These are phyloP conservation scores for Drosophila recens DNA, from an alignment of 2,888 invertebrate species.

Conservation along the genomic window DNA sequence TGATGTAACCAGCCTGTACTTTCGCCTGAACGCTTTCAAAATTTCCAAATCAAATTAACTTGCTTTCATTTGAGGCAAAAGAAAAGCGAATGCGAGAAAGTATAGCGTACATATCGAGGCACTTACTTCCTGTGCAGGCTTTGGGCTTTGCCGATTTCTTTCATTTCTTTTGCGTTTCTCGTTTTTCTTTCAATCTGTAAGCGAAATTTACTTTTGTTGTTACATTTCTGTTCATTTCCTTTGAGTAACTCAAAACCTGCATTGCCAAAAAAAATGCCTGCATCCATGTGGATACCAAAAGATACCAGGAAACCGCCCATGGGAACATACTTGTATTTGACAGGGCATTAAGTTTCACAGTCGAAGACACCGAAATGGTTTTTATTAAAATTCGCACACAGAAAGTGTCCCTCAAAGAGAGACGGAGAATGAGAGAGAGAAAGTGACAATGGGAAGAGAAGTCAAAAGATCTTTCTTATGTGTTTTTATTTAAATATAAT, in stretches of 20 bases:
- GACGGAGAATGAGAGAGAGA: background rate
- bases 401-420: conserved; percentile 17
- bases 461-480: background rate
- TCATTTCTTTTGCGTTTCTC: conserved; percentile 8
- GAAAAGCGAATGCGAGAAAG: conserved; percentile 29
- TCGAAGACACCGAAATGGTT: conserved; percentile 32
- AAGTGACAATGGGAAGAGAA: background rate
- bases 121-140: conserved; percentile 31
- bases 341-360: conserved; percentile 60
- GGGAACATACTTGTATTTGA: conserved; percentile 36
- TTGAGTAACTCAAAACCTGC: conserved; percentile 71
- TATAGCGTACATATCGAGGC: conserved; percentile 47
- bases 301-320: conserved; percentile 19
- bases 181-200: conserved; percentile 48
- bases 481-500: background rate
- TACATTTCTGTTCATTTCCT: conserved; percentile 70
- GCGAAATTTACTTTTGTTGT: conserved; percentile 68
- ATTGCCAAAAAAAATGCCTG: conserved; percentile 31
- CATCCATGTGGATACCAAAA: conserved; percentile 28
- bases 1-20: background rate
- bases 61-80: conserved; percentile 68
- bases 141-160: conserved; percentile 24
- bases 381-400: conserved; percentile 55
- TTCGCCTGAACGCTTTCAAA: conserved; percentile 47
- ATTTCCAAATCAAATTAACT: conserved; percentile 75